phyloP scores from a whole-genome alignment of 2,797 vertebrate genomes.

The Dendrocincla fuliginosa region DNA sequence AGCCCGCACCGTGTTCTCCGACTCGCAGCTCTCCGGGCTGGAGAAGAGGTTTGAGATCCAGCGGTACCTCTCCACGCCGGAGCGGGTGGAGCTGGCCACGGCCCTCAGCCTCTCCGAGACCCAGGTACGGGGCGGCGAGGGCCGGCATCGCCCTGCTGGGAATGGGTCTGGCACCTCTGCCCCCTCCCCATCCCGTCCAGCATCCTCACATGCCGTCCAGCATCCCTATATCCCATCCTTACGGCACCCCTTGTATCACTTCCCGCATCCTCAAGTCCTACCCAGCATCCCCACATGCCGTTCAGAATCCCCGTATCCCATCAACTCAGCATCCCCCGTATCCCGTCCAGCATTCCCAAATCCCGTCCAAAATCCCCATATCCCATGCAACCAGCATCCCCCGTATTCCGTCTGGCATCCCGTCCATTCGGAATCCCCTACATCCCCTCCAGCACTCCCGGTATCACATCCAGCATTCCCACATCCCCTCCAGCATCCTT shows the following conservation, averaged over 20 bases:
- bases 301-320: background rate
- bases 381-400: background rate
- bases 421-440: no score
- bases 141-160: background rate
- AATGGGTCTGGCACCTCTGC: fast-evolving
- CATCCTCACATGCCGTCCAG: background rate
- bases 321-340: background rate
- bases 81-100: constrained; percentile 94
- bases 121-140: constrained; percentile 79
- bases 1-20: constrained; percentile 96
- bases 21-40: constrained; percentile 94
- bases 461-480: background rate
- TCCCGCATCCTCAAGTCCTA: background rate
- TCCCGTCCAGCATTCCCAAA: background rate
- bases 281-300: background rate
- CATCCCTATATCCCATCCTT: background rate
- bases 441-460: background rate
- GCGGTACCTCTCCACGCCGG: constrained; percentile 94
- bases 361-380: background rate
- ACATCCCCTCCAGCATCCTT: background rate
- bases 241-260: background rate
- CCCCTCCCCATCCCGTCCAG: fast-evolving
- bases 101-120: constrained; percentile 98
- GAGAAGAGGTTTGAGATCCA: constrained; percentile 97
- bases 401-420: no score